A percentile compares a stretch with the other conserved stretches of the same genome.
phyloP scores from a whole-genome alignment of 2,113 vertebrate species.

The Trematocara unimaculatum region DNA sequence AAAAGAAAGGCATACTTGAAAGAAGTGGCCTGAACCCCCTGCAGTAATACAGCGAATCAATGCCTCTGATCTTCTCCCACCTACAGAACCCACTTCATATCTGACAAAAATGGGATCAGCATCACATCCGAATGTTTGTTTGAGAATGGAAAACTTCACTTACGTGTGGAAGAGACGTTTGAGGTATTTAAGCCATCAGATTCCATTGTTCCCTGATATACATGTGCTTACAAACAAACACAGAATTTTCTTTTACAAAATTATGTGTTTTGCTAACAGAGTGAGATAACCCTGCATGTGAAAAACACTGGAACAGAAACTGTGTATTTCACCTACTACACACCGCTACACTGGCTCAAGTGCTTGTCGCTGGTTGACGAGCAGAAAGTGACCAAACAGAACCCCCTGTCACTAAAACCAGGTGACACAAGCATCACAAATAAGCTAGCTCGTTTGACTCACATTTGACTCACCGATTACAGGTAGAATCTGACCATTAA shows the following conservation, averaged over 20 bases:
- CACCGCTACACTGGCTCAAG: constrained; percentile 3
- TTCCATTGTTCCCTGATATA: not conserved
- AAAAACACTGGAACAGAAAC: constrained; percentile 64
- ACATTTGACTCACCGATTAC: not conserved
- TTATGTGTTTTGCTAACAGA: not conserved
- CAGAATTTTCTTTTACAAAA: not conserved
- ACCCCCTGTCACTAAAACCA: constrained; percentile 65
- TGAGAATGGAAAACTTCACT: constrained; percentile 66
- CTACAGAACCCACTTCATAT: constrained; percentile 68
- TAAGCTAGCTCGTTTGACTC: not conserved
- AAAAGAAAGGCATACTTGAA: not conserved
- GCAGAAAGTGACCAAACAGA: constrained; percentile 43
- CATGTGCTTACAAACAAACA: not conserved
- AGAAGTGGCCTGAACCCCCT: not conserved
- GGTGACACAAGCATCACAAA: constrained; percentile 60
- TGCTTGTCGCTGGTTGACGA: constrained; percentile 61
- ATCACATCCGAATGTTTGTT: constrained; percentile 55
- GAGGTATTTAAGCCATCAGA: constrained; percentile 29
- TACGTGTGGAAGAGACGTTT: constrained; percentile 34
- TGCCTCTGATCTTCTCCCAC: not conserved
- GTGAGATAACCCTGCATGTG: constrained; percentile 61
- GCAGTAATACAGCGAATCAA: not conserved
- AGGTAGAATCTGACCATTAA: not conserved
- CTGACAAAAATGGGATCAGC: constrained; percentile 73
- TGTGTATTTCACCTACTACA: constrained; percentile 74